Evolutionary conservation across 1,140 invertebrate genomes (phyloP), one percentile per base, ranked within the genome.

Genomic region (Akabosia matsudoensis): DNA sequence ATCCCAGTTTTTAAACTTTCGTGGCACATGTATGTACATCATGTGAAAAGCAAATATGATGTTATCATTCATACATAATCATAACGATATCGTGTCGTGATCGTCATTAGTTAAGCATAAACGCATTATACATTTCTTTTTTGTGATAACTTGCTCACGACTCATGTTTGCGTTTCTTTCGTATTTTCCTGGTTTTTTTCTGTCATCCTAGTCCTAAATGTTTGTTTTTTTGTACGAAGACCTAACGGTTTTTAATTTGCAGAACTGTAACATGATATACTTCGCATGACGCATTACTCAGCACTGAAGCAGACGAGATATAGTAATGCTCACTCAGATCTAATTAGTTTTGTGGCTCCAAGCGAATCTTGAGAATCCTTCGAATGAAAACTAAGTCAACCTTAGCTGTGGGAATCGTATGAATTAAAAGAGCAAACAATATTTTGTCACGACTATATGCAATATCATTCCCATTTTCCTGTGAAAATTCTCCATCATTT

Each of bases 401-500:
- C 28, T 2, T 30, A 10, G n/a, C 31, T 24, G 31, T 67, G 61
- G 61, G 61, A 67, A 67, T 67, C n/a, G 61, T 30, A 28, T 67
- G 61, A 67, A 67, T n/a, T n/a, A n/a, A 67, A 30, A 67, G n/a
- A 67, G n/a, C 61, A 67, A 67, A 31, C 31, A 67, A 28, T 24
- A 13, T 67, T n/a, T 67, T 67, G 61, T 67, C 61, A 67, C 30
- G 61, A 67, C 31, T 7, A 67, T 67, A 30, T 31, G 28, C 61
- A 28, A 67, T 67, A 67, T n/a, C 61, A 67, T 67, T 67, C 28
- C 30, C n/a, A 67, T 67, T 4, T 30, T 28, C 61, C 61, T 67
- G 61, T 67, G 61, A 67, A 67, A 67, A 67, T 67, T 30, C 61
- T 31, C 28, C 61, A 67, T 67, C 22, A 56, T 56, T 45, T 45